These are phyloP conservation scores for Acronicta leporina DNA, from an alignment of 2,888 invertebrate species.

Conservation along the genomic window DNA sequence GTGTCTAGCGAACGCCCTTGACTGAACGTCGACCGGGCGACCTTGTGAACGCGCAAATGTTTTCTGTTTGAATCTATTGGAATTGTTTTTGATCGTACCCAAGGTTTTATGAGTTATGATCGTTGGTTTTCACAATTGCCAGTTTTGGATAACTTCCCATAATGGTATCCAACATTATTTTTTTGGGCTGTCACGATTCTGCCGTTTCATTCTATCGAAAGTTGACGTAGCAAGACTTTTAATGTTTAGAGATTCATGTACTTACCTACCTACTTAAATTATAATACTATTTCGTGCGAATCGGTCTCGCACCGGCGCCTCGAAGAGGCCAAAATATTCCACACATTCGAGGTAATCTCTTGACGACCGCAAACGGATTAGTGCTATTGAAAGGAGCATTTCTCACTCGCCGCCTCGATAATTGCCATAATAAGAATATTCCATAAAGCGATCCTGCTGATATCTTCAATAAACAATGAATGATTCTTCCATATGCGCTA, in stretches of 20 bases:
- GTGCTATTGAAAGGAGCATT: conserved; percentile 46
- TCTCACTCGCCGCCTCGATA: conserved; percentile 57
- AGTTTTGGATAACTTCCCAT: conserved; percentile 25
- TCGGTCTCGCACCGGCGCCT: conserved; percentile 61
- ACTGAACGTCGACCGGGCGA: conserved; percentile 85
- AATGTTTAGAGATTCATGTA: conserved; percentile 1
- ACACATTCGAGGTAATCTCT: conserved; percentile 53
- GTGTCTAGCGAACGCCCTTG: conserved; percentile 86
- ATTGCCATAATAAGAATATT: conserved; percentile 73
- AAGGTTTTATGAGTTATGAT: conserved; percentile 57
- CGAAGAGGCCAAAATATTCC: conserved; percentile 58
- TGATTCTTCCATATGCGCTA: conserved; percentile 48
- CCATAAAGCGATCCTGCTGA: conserved; percentile 62
- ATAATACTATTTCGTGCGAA: conserved; percentile 32
- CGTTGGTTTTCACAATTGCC: conserved; percentile 44
- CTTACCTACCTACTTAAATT: not conserved
- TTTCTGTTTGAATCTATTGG: conserved; percentile 80
- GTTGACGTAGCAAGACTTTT: conserved; percentile 8
- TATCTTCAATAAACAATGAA: conserved; percentile 63
- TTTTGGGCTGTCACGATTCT: conserved; percentile 11
- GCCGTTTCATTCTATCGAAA: conserved; percentile 7
- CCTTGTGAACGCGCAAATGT: conserved; percentile 83
- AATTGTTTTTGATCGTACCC: conserved; percentile 72
- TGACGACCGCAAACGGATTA: conserved; percentile 45
- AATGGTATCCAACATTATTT: not conserved